Evolutionary conservation across 2,888 invertebrate species (phyloP), one percentile per base, ranked within the genome.

Genomic region (Neoscelio sp.): DNA sequence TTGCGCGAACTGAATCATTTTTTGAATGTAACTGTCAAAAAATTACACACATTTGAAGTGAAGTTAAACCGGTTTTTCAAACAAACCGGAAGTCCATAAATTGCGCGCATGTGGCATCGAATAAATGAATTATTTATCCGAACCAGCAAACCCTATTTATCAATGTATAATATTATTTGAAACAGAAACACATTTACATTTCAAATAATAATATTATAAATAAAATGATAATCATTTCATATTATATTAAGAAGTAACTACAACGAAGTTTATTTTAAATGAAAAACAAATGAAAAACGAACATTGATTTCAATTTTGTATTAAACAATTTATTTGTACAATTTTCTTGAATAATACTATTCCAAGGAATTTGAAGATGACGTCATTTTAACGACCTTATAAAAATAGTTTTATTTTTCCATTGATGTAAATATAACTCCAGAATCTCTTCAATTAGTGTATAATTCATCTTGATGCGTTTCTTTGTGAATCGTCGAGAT

Each of bases 111-210:
- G 71, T 52, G 71, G 52, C 42, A 26, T 52, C 60, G 40, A 71
- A 60, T 52, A 40, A 60, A 62, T 71, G 71, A 71, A 71, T 62
- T 71, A 60, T 71, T 71, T 71, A 71, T 62, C 35, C 33, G 62
- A 52, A 40, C 46, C 52, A 48, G 13, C 12, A 44, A 1, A 15
- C 10, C 15, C 48, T 70, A 48, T 48, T 70, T 70, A 58, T 48
- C 40, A 48, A 38, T 48, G 38, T 58, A 23, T 38, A 38, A 54
- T 58, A 68, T 17, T 35, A 17, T 23, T 28, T n/a, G 23, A 4
- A 23, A 23, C 23, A 6, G 6, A 23, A 6, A 23, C 4, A 23
- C 23, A 23, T 23, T 23, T 4, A 23, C 23, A 23, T 23, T 23
- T 23, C 23, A 23, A 3, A 23, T 23, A 4, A 23, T 4, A 23